Percentiles rank a stretch among this genome's conserved stretches.
Conservation (phyloP, 92 coral and sea anemone species). For the Desmophyllum pertusum region DNA sequence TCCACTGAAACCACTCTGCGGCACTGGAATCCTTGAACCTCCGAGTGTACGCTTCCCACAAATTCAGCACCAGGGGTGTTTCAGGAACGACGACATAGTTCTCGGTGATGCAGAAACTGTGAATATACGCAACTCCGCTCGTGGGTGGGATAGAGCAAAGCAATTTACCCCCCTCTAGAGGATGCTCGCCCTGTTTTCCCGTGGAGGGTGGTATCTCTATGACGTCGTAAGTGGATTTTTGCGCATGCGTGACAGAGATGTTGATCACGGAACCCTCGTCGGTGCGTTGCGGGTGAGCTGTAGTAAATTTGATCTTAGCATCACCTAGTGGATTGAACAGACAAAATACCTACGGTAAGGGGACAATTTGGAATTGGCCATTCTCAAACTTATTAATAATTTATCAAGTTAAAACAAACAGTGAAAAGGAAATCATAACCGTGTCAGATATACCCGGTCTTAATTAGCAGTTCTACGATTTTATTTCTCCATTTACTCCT, state of each 20-base stretch:
- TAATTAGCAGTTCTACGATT: too few species aligned
- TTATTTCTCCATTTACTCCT: too few species aligned
- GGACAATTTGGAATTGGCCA: neutral
- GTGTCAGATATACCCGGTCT: too few species aligned
- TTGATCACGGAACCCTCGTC: constrained; percentile 73
- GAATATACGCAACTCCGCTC: constrained; percentile 64
- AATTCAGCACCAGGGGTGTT: constrained; percentile 60
- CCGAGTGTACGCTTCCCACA: constrained; percentile 49
- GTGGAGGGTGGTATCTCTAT: constrained; percentile 68
- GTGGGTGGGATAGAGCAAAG: constrained; percentile 68
- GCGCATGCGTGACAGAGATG: constrained; percentile 51
- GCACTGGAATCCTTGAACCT: constrained; percentile 52
- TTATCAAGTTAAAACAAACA: too few species aligned
- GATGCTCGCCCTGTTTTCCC: constrained; percentile 40
- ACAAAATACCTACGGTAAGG: neutral
- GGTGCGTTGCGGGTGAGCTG: constrained; percentile 84
- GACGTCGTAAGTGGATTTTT: constrained; percentile 51
- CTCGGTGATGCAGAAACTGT: constrained; percentile 90
- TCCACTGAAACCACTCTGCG: constrained; percentile 74
- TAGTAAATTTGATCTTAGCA: constrained; percentile 26
- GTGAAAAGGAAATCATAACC: too few species aligned
- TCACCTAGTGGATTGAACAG: constrained; percentile 37
- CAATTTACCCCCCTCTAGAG: constrained; percentile 73
- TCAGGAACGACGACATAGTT: constrained; percentile 77
- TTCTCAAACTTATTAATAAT: too few species aligned